Percentiles rank a stretch among this genome's conserved stretches.
phyloP scores from a whole-genome alignment of 2,797 vertebrate genomes.

The Rhinogobio ventralis region DNA sequence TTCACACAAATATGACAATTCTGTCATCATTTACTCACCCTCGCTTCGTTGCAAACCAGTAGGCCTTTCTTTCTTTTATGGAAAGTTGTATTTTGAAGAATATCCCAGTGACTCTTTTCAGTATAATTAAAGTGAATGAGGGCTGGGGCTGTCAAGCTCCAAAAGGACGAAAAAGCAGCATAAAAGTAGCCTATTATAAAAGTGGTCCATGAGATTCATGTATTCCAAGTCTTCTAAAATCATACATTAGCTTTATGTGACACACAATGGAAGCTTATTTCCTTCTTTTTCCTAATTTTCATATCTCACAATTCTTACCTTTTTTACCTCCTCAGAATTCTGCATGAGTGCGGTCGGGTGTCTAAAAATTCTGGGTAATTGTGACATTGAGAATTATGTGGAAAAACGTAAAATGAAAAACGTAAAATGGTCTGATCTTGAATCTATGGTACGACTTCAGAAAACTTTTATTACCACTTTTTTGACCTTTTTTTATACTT shows the following conservation, averaged over 20 bases:
- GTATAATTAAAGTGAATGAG: neutral
- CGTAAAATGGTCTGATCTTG: too few relatives aligned
- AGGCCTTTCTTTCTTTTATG: too few relatives aligned
- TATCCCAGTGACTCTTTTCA: neutral
- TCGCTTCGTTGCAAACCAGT: too few relatives aligned
- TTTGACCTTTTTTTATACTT: neutral
- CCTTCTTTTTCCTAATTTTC: too few relatives aligned
- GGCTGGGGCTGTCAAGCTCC: neutral
- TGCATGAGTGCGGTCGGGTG: too few relatives aligned
- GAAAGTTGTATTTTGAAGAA: neutral
- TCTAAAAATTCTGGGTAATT: neutral
- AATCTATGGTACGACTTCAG: too few relatives aligned
- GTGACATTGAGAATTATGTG: too few relatives aligned
- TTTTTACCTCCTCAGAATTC: neutral
- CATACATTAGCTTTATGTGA: neutral
- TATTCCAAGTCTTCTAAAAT: neutral
- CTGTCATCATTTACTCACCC: neutral
- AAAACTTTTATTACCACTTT: neutral
- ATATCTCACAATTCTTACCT: neutral
- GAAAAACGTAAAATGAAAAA: too few relatives aligned
- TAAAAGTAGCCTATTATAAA: neutral
- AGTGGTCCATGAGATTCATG: neutral
- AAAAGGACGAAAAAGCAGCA: neutral
- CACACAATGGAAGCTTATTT: neutral
- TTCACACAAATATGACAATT: too few relatives aligned